Conservation (phyloP, 2,888 invertebrate genomes). For the Orchestes rusci region DNA sequence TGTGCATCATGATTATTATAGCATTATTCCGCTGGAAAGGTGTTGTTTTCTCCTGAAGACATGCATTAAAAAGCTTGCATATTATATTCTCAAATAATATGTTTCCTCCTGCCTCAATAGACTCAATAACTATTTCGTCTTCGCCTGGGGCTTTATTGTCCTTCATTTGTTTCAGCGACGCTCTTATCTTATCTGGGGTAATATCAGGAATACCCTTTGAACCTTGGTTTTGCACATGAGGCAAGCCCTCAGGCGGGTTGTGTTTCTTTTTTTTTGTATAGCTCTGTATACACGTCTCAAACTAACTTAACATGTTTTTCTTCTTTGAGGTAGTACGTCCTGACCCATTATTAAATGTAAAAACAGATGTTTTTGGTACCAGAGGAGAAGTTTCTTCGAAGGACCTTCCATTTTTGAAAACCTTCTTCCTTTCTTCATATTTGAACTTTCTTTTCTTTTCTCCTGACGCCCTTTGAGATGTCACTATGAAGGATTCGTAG, state of each 20-base stretch:
- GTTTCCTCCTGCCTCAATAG: neutral
- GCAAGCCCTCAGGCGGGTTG: neutral
- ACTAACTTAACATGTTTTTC: neutral
- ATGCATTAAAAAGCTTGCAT: neutral
- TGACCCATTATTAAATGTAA: too few relatives aligned
- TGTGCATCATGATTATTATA: too few relatives aligned
- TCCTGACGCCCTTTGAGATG: constrained; percentile 3
- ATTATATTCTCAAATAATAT: neutral
- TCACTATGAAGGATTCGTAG: neutral
- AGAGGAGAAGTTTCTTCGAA: constrained; percentile 1
- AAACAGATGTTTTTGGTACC: too few relatives aligned
- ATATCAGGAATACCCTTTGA: neutral
- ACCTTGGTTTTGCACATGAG: constrained; percentile 1
- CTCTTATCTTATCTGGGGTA: neutral
- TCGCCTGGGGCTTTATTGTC: neutral
- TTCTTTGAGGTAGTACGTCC: too few relatives aligned
- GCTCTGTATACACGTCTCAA: neutral
- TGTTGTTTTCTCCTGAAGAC: neutral
- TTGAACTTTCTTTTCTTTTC: constrained; percentile 4
- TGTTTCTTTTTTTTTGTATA: constrained; percentile 5
- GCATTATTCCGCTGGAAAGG: neutral
- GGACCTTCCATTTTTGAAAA: neutral
- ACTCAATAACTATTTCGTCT: neutral
- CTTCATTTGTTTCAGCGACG: neutral
- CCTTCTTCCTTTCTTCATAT: neutral